phyloP scores from a whole-genome alignment of 2,888 invertebrate species.

The Micropterix aruncella region DNA sequence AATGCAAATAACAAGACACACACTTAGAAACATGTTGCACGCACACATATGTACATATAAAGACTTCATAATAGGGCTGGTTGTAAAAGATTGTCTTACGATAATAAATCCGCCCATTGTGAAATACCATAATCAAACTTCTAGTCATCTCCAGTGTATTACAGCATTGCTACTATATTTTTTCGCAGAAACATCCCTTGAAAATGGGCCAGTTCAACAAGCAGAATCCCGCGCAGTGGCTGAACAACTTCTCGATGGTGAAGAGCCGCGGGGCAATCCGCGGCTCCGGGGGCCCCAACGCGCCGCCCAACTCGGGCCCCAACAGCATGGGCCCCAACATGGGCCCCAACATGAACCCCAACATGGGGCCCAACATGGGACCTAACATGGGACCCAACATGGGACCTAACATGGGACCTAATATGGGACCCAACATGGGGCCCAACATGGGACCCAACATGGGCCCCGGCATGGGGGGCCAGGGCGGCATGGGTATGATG shows the following conservation, averaged over 20 bases:
- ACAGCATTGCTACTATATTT: conserved; percentile 14
- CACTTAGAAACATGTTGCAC: too few relatives aligned
- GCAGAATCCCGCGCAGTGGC: conserved; percentile 70
- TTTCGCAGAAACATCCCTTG: conserved; percentile 72
- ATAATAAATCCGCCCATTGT: too few relatives aligned
- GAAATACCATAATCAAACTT: too few relatives aligned
- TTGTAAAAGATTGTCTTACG: too few relatives aligned
- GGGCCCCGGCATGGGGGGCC: conserved; percentile 30
- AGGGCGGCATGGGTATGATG: conserved; percentile 31
- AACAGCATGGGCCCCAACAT: conserved; percentile 38
- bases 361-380: conserved; percentile 32
- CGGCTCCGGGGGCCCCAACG: conserved; percentile 21
- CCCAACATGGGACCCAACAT: conserved; percentile 33
- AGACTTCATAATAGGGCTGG: too few relatives aligned
- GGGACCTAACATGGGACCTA: conserved; percentile 31
- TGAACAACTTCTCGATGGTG: conserved; percentile 63
- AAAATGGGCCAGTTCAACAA: conserved; percentile 79
- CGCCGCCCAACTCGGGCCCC: conserved; percentile 19
- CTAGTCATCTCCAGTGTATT: too few relatives aligned
- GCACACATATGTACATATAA: too few relatives aligned
- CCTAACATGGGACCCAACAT: conserved; percentile 30
- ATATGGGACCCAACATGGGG: conserved; percentile 31
- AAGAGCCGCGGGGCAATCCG: conserved; percentile 53
- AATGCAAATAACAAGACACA: too few relatives aligned
- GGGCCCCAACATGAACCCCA: conserved; percentile 36